A percentile compares a stretch with the other conserved stretches of the same genome.
phyloP scores from a whole-genome alignment of 1,140 invertebrate species.

The Lepeophtheirus salmonis region DNA sequence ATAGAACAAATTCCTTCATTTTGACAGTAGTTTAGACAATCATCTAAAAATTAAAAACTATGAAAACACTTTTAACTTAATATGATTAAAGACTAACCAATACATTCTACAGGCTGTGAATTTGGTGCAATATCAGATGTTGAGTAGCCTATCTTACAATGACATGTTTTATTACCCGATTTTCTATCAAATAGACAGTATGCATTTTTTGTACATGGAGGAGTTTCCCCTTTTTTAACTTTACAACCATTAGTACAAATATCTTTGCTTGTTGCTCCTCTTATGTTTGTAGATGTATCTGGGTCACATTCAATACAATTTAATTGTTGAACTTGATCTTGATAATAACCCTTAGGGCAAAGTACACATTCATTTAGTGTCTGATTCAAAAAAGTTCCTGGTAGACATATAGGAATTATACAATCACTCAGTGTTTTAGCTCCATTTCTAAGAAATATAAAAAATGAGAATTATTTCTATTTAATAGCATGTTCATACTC shows the following conservation, averaged over 20 bases:
- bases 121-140: too few relatives aligned
- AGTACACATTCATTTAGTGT: slow-evolving; percentile 43
- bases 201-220: slow-evolving; percentile 55
- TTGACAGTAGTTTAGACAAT: slow-evolving; percentile 67
- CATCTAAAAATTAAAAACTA: slow-evolving; percentile 37
- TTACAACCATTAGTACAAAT: slow-evolving; percentile 82
- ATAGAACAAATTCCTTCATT: slow-evolving; percentile 80
- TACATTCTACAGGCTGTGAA: too few relatives aligned
- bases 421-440: slow-evolving; percentile 71
- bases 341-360: slow-evolving; percentile 81
- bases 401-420: slow-evolving; percentile 62
- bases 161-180: slow-evolving; percentile 69
- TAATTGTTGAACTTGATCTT: slow-evolving; percentile 71
- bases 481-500: too few relatives aligned
- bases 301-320: slow-evolving; percentile 68
- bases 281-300: slow-evolving; percentile 69
- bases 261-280: slow-evolving; percentile 51
- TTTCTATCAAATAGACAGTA: slow-evolving; percentile 66
- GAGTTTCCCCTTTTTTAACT: slow-evolving; percentile 46
- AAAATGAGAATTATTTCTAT: too few relatives aligned
- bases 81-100: too few relatives aligned
- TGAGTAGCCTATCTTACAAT: slow-evolving; percentile 83
- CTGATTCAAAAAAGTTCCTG: slow-evolving; percentile 32
- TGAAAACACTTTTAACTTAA: slow-evolving; percentile 17
- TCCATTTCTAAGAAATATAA: too few relatives aligned